Conservation (phyloP, 1,140 invertebrate genomes). For the Zaprionus camerounensis region DNA sequence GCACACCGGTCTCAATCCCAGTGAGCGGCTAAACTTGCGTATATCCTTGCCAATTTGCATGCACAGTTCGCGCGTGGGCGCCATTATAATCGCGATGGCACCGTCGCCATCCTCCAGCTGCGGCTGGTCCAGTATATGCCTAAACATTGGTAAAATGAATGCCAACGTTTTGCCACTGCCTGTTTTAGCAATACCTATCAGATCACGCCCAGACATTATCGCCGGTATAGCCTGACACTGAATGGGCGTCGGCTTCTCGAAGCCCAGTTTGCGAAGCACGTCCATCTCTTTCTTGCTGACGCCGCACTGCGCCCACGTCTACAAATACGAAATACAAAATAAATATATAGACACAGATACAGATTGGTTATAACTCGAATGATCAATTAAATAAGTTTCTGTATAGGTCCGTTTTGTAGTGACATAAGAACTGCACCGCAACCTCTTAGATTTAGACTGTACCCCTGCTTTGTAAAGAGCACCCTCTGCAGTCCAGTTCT, state of each 20-base stretch:
- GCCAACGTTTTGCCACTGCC: slow-evolving; percentile 99
- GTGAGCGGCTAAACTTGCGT: slow-evolving; percentile 96
- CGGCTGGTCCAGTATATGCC: slow-evolving; percentile 98
- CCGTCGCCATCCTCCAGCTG: slow-evolving; percentile 97
- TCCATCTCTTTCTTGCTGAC: slow-evolving; percentile 98
- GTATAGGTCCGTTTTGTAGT: no score
- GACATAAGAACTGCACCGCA: no score
- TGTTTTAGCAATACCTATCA: slow-evolving; percentile 99
- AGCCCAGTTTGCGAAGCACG: slow-evolving; percentile 95
- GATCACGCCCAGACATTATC: slow-evolving; percentile 98
- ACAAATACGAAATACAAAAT: not conserved
- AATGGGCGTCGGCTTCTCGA: slow-evolving; percentile 99
- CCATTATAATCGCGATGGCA: slow-evolving; percentile 98
- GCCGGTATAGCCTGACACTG: slow-evolving; percentile 99
- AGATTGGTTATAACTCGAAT: no score
- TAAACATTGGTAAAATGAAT: slow-evolving; percentile 99
- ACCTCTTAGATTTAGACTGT: no score
- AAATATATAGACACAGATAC: not conserved
- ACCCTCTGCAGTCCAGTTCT: no score
- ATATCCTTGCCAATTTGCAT: slow-evolving; percentile 99
- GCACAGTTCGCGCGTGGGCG: slow-evolving; percentile 98
- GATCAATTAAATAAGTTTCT: no score
- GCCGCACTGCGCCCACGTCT: slow-evolving; percentile 98
- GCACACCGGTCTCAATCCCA: slow-evolving; percentile 95
- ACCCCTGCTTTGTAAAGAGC: no score